Conservation (phyloP, 2,113 vertebrate species). For the Pelvicachromis taeniatus region DNA sequence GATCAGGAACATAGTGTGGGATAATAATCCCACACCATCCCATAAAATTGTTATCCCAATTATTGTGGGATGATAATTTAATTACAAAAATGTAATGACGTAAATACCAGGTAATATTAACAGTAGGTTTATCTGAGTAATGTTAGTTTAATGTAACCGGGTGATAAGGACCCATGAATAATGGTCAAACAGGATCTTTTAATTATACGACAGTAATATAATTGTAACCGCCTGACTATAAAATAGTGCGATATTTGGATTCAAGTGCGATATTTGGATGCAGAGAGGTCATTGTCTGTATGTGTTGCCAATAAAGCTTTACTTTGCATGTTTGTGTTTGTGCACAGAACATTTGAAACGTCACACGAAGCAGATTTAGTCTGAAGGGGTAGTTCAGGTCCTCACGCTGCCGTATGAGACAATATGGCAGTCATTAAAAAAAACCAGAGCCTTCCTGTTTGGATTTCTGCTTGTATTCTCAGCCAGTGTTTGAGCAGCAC, state of each 20-base stretch:
- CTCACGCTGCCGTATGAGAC: not conserved
- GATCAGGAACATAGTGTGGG: not conserved
- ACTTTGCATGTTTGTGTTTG: not conserved
- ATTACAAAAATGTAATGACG: not conserved
- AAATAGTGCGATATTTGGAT: not conserved
- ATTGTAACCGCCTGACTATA: rapidly evolving
- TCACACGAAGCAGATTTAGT: not conserved
- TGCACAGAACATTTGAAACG: not conserved
- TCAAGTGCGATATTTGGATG: not conserved
- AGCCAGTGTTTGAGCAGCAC: not conserved
- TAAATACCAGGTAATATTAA: not conserved
- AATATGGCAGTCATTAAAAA: not conserved
- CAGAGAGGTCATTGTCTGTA: not conserved
- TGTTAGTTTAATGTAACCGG: not conserved
- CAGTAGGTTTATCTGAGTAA: not conserved
- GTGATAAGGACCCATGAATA: not conserved
- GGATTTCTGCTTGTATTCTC: not conserved
- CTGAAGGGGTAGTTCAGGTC: not conserved
- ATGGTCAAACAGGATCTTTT: not conserved
- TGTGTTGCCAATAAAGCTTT: not conserved
- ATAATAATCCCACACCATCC: no score
- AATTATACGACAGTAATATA: not conserved
- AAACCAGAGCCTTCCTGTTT: not conserved
- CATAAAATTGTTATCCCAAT: no score
- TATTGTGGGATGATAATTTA: not conserved